A percentile compares a stretch with the other conserved stretches of the same genome.
Evolutionary conservation across 1,140 invertebrate species (phyloP).

Genomic region (Zaprionus tsacasi): DNA sequence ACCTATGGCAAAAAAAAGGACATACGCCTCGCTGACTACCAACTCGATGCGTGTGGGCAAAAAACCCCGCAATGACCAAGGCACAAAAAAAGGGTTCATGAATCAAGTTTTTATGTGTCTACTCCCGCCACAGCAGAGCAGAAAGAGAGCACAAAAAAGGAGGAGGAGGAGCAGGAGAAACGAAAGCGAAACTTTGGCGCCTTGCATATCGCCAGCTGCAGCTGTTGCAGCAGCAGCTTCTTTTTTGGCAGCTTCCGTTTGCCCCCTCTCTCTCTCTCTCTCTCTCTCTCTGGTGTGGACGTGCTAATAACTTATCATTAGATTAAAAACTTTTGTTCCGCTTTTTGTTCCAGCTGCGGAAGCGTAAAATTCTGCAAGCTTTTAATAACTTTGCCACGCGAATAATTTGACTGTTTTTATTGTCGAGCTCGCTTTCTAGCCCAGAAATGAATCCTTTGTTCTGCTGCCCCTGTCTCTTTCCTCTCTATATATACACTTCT

Average conservation of each 20-base stretch:
- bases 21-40: constrained; percentile 53
- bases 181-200: not conserved
- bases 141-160: not conserved
- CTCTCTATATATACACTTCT: not conserved
- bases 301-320: constrained; percentile 71
- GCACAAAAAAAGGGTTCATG: constrained; percentile 59
- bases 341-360: constrained; percentile 35
- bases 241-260: not conserved
- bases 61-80: constrained; percentile 34
- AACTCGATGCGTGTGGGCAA: constrained; percentile 24
- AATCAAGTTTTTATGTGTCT: constrained; percentile 63
- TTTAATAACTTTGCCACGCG: constrained; percentile 48
- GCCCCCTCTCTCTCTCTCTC: not conserved
- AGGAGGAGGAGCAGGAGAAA: not conserved
- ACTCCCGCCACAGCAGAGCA: not conserved
- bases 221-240: constrained; percentile 11
- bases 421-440: constrained; percentile 12
- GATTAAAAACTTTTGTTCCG: constrained; percentile 63
- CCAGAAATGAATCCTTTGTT: constrained; percentile 1
- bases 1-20: constrained; percentile 35
- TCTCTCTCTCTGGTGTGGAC: constrained; percentile 14
- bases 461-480: not conserved
- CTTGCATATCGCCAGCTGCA: constrained; percentile 18
- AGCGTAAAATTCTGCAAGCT: constrained; percentile 24
- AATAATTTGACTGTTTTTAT: constrained; percentile 30